These are phyloP conservation scores for Lepus oiostolus DNA, from an alignment of 2,797 vertebrate species.

Conservation along the genomic window DNA sequence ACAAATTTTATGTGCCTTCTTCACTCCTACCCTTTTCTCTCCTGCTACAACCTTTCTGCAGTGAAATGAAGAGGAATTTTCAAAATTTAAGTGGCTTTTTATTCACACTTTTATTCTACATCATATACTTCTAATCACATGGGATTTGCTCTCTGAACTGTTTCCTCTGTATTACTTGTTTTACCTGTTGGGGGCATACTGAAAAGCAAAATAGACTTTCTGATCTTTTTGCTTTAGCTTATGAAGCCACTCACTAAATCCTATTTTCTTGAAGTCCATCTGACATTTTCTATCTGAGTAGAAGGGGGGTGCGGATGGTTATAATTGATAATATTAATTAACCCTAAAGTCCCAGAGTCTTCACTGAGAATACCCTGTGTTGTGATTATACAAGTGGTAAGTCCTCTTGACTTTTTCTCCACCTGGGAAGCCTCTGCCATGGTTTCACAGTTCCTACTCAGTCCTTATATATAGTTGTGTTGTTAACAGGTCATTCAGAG, in stretches of 20 bases:
- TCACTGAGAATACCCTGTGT: background rate
- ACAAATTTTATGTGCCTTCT: background rate
- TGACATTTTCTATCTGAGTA: background rate
- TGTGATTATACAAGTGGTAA: background rate
- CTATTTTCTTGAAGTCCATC: background rate
- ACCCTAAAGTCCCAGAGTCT: background rate
- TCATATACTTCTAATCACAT: no score
- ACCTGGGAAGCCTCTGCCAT: background rate
- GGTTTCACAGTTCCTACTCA: background rate
- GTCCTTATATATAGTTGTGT: background rate
- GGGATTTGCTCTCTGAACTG: background rate
- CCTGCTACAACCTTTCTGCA: background rate
- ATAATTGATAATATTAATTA: background rate
- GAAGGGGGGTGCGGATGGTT: background rate
- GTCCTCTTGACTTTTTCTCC: background rate
- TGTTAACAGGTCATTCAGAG: slow-evolving; percentile 44
- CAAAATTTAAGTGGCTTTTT: background rate
- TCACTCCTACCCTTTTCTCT: background rate
- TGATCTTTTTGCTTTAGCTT: background rate
- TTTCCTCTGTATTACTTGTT: background rate
- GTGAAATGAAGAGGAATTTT: background rate
- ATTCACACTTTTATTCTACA: slow-evolving; percentile 2
- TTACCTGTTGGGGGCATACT: background rate
- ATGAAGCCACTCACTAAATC: background rate
- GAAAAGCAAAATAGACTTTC: background rate